Base-by-base conservation (phyloP, 2,888 invertebrate species). In the Caenorhabditis sulstoni region DNA sequence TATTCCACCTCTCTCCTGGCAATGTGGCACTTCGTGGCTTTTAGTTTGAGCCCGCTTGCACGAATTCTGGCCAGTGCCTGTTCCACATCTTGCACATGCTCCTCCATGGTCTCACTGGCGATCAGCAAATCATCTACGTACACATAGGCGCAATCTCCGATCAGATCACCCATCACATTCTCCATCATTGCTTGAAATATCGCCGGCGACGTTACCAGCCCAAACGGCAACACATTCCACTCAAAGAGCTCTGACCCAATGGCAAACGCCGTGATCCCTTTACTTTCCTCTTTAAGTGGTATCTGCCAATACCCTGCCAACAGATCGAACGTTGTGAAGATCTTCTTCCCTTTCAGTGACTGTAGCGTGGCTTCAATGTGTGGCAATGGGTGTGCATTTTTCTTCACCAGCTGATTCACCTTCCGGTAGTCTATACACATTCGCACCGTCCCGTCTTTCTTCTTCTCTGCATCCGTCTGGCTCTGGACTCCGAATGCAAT, bases 121-220 rank as follows among this genome's bases (percentile, higher is more conserved):
- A 86, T 65, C 14, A 87, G 18, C 3, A 87, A 49, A 47, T 87
- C 87, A 50, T 87, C 86, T 1, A 87, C 39, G 61, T 87, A 87
- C n/a, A 81, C 68, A 16, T 75, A n/a, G 55, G 61, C n/a, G n/a
- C n/a, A n/a, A n/a, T n/a, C n/a, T n/a, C n/a, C n/a, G n/a, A n/a
- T n/a, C n/a, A n/a, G n/a, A 20, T 65, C 37, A 11, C 57, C 50
- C 9, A 79, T 14, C 12, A 85, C 57, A 4, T 45, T 14, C 11
- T 81, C 65, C 81, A 87, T 85, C 3, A 82, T 53, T 11, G 84
- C 52, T 59, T 89, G 85, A 53, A 88, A 90, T 0, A 83, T 81
- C 0, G 87, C 85, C 1, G 85, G 85, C 22, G 82, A 80, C 3
- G 79, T 86, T 0, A 77, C 61, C 11, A 90, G 58, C 1, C 88